Evolutionary conservation across 2,113 vertebrate genomes (phyloP).

Genomic region (Pachyramphus minor): DNA sequence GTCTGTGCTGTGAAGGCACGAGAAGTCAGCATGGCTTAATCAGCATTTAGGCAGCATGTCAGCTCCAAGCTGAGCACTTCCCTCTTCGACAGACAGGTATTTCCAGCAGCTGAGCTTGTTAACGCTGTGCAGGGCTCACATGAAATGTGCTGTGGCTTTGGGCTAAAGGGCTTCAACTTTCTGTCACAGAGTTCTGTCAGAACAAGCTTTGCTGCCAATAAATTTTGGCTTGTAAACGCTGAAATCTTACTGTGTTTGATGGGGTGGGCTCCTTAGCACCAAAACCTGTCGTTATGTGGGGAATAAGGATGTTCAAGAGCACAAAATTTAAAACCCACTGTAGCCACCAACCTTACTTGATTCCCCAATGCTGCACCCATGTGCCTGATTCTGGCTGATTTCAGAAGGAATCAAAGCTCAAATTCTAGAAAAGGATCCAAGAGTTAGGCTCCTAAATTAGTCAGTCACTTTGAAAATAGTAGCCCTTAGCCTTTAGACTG

Average conservation of each 20-base stretch:
- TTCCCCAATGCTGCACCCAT: not conserved
- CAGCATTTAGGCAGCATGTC: not conserved
- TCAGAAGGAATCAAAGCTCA: not conserved
- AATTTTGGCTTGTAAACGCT: not conserved
- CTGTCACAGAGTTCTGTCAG: not conserved
- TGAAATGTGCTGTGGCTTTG: not conserved
- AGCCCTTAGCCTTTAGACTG: not conserved
- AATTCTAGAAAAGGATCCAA: not conserved
- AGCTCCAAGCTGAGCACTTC: not conserved
- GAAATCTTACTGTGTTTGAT: not conserved
- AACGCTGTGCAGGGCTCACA: not conserved
- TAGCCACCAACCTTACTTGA: not conserved
- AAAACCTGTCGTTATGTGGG: not conserved
- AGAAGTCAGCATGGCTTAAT: not conserved
- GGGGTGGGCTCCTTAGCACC: not conserved
- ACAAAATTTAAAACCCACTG: not conserved
- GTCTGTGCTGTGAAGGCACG: not conserved
- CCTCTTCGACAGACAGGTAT: not conserved
- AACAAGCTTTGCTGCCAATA: not conserved
- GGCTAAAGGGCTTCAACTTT: not conserved
- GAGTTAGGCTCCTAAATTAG: not conserved
- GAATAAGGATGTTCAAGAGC: not conserved
- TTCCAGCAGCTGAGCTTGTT: not conserved
- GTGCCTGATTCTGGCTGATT: not conserved
- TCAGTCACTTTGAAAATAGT: constrained; percentile 5